phyloP scores from a whole-genome alignment of 2,797 vertebrate genomes.

The Adrianichthys oophorus region DNA sequence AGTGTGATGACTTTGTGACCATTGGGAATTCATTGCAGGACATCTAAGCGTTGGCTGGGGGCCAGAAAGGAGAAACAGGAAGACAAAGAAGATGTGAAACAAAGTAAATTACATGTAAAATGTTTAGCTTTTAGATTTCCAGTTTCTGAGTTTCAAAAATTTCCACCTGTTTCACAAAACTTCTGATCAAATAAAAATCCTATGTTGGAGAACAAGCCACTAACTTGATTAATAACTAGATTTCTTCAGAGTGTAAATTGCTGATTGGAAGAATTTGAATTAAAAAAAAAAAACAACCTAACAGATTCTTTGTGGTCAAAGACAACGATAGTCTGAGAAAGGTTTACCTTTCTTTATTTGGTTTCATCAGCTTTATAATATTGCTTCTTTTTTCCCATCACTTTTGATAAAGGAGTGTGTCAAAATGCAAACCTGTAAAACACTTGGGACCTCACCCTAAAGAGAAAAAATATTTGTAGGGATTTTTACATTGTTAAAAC shows the following conservation, averaged over 20 bases:
- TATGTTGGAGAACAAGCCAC: conserved; percentile 22
- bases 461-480: conserved; percentile 12
- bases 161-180: conserved; percentile 33
- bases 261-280: conserved; percentile 19
- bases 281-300: neutral
- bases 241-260: conserved; percentile 27
- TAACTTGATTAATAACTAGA: neutral
- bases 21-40: conserved; percentile 26
- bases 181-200: conserved; percentile 13
- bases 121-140: too few species aligned
- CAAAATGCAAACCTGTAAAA: neutral
- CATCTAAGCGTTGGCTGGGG: conserved; percentile 33
- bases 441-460: conserved; percentile 17
- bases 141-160: conserved; percentile 6
- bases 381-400: neutral
- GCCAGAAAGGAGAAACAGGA: conserved; percentile 9
- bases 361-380: too few species aligned
- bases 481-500: conserved; percentile 29
- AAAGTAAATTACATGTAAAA: too few species aligned
- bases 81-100: conserved; percentile 1
- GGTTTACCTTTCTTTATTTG: too few species aligned
- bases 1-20: conserved; percentile 34
- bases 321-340: too few species aligned
- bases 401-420: conserved; percentile 4
- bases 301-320: neutral